A percentile compares a stretch with the other conserved stretches of the same genome.
Evolutionary conservation across 2,888 invertebrate species (phyloP).

Genomic region (Aphrophora alni): DNA sequence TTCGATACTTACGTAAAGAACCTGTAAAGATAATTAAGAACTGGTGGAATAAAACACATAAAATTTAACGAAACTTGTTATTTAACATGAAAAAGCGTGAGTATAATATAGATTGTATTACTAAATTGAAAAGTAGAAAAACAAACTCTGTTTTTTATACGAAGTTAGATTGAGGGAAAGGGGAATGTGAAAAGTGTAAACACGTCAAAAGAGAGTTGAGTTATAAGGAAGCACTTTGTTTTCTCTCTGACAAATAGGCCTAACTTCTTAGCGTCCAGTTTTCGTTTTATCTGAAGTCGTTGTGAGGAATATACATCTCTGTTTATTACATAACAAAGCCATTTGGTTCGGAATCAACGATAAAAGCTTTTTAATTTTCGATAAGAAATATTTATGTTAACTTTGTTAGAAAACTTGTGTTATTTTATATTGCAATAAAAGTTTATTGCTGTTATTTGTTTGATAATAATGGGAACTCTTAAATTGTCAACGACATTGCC

Average conservation of each 20-base stretch:
- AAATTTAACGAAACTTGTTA: too few species aligned
- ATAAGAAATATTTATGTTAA: not conserved
- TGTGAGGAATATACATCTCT: not conserved
- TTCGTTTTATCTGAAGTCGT: not conserved
- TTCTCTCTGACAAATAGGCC: not conserved
- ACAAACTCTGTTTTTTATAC: too few species aligned
- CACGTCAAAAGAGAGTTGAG: not conserved
- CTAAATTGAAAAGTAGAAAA: too few species aligned
- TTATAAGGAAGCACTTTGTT: not conserved
- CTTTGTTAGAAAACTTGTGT: not conserved
- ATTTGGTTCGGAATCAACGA: not conserved
- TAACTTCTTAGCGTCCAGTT: not conserved
- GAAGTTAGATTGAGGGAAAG: too few species aligned
- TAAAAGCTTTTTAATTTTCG: not conserved
- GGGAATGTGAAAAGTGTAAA: not conserved
- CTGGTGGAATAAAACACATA: too few species aligned
- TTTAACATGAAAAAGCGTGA: too few species aligned
- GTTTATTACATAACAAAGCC: not conserved
- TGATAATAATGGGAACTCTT: too few species aligned
- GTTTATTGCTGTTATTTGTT: too few species aligned
- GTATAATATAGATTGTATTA: too few species aligned
- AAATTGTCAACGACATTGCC: too few species aligned
- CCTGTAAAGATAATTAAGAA: too few species aligned
- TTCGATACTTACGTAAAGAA: too few species aligned
- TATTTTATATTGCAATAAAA: not conserved